Conservation (phyloP, 2,888 invertebrate genomes). For the Caenorhabditis sulstoni region DNA sequence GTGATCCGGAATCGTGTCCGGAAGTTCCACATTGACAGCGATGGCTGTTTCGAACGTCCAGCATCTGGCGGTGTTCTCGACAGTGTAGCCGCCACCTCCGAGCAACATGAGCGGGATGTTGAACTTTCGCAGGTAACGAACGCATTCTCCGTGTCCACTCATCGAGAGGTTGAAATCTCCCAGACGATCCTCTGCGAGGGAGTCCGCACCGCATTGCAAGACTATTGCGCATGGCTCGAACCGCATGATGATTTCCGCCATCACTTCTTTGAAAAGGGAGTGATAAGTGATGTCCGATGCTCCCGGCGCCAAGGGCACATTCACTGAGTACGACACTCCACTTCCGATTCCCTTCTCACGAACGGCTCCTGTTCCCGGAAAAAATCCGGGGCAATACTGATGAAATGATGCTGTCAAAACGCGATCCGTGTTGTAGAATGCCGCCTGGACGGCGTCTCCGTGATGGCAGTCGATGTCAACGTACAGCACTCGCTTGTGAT, state of each 20-base stretch:
- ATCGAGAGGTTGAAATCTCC: conserved; percentile 97
- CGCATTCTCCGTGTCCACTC: conserved; percentile 85
- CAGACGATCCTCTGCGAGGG: conserved; percentile 94
- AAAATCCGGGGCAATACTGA: conserved; percentile 1
- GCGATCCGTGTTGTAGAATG: conserved; percentile 92
- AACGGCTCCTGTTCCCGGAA: conserved; percentile 79
- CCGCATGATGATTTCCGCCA: conserved; percentile 89
- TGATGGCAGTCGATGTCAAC: conserved; percentile 99
- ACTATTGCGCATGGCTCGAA: conserved; percentile 98
- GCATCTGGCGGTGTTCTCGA: conserved; percentile 97
- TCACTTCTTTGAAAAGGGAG: conserved; percentile 79
- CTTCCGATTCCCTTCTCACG: conserved; percentile 85
- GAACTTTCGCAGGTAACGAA: conserved; percentile 97
- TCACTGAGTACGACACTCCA: conserved; percentile 98
- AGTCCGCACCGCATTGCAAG: conserved; percentile 98
- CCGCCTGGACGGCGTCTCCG: conserved; percentile 94
- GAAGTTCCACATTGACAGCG: conserved; percentile 93
- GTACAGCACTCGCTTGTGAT: conserved; percentile 85
- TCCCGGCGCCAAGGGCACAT: conserved; percentile 97
- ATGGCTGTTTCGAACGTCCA: conserved; percentile 99
- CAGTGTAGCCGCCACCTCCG: conserved; percentile 98
- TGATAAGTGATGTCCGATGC: conserved; percentile 99
- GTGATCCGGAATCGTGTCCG: background rate
- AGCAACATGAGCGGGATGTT: conserved; percentile 95
- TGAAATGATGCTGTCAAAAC: conserved; percentile 99